These are phyloP conservation scores for Drosophila malerkotliana DNA, from an alignment of 1,140 invertebrate species.

Conservation along the genomic window DNA sequence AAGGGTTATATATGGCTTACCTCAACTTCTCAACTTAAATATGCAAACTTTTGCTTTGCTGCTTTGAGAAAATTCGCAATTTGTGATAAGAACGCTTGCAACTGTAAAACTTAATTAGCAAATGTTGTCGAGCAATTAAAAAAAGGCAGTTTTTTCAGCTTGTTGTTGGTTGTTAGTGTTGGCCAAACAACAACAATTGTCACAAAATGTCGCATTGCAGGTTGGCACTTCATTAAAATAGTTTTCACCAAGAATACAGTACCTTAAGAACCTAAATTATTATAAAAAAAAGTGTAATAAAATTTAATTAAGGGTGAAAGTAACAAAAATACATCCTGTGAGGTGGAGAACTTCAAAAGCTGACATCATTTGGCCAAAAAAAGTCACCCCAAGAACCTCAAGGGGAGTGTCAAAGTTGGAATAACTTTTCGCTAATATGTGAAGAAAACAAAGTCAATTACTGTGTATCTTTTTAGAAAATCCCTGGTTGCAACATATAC, in stretches of 20 bases:
- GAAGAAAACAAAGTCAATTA: constrained; percentile 9
- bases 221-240: constrained; percentile 8
- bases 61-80: constrained; percentile 30
- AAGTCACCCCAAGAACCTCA: constrained; percentile 14
- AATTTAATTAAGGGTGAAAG: neutral
- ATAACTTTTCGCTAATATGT: constrained; percentile 4
- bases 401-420: neutral
- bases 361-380: constrained; percentile 25
- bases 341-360: constrained; percentile 3
- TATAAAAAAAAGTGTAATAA: neutral
- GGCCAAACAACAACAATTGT: constrained; percentile 21
- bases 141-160: neutral
- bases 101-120: constrained; percentile 53
- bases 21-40: constrained; percentile 52
- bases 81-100: constrained; percentile 40
- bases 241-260: neutral
- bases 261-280: neutral
- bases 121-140: constrained; percentile 43
- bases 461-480: constrained; percentile 15
- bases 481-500: constrained; percentile 28
- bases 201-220: constrained; percentile 34
- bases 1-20: constrained; percentile 6
- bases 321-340: neutral
- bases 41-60: constrained; percentile 56
- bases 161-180: constrained; percentile 2